Evolutionary conservation across 2,797 vertebrate genomes (phyloP), one percentile per base, ranked within the genome.

Genomic region (Acestrorhynchus altus): DNA sequence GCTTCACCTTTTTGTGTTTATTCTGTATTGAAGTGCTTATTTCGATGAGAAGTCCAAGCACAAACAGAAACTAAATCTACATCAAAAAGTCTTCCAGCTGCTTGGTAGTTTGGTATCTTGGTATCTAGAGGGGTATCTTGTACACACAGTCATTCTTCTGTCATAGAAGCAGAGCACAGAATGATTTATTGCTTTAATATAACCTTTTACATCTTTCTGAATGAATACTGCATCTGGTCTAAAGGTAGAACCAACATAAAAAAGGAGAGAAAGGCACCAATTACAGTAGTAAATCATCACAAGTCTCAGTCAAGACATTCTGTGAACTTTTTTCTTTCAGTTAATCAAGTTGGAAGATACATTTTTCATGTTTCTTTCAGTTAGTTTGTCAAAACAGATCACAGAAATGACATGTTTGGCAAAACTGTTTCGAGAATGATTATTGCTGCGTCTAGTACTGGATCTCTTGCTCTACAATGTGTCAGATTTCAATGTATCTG

Each of bases 121-220:
- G 42, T 39, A 64, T 49, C n/a, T n/a, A 57, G 12, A 75, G 59
- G 28, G 22, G 69, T 49, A 35, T 71, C 59, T 75, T 39, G 71
- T 64, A 15, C 61, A 65, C 10, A 28, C 42, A 42, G 16, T 73
- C 52, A 56, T 65, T 61, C 35, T 26, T 60, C 59, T 70, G 47
- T 79, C 35, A 74, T 35, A 63, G 46, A 63, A 44, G 60, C 57
- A 64, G 57, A 75, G 59, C 51, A 51, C 26, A 59, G 49, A 57
- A 71, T 76, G 59, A 80, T 65, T 80, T 71, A 71, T 66, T 35
- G 46, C 60, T 75, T 72, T 66, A 69, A 79, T 47, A 56, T 63
- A 18, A 67, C 51, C 49, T 59, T 47, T 57, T 66, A 46, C 64
- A 28, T 66, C 47, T 61, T 69, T 79, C 67, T 80, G n/a, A 80